phyloP scores from a whole-genome alignment of 2,113 vertebrate species.

The Sylvia atricapilla region DNA sequence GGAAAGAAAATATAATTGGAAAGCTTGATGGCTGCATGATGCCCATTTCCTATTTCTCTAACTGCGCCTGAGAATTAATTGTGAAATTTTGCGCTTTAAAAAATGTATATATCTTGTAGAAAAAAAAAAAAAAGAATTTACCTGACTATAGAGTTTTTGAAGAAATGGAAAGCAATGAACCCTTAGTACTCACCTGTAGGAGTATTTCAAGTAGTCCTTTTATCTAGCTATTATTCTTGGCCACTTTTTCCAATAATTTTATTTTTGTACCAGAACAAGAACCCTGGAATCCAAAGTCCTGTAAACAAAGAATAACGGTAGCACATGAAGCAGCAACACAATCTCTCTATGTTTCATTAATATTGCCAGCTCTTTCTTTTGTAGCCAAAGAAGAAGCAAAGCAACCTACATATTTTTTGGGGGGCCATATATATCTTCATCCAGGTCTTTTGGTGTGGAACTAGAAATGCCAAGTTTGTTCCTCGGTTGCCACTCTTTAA shows the following conservation, averaged over 20 bases:
- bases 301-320: background rate
- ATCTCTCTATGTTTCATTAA: background rate
- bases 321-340: background rate
- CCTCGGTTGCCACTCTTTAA: background rate
- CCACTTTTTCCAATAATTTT: background rate
- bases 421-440: background rate
- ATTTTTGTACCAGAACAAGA: background rate
- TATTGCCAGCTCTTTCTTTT: background rate
- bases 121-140: background rate
- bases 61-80: background rate
- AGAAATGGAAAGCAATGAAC: background rate
- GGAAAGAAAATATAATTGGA: conserved; percentile 2
- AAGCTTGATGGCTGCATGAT: background rate
- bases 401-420: background rate
- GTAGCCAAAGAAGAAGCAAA: background rate
- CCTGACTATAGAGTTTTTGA: background rate
- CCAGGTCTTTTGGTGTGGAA: background rate
- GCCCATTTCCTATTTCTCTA: background rate
- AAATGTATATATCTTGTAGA: background rate
- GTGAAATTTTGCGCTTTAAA: background rate
- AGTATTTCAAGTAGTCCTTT: background rate
- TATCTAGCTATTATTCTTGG: background rate
- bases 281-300: background rate
- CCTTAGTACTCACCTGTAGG: background rate
- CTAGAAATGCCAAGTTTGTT: background rate